Evolutionary conservation across 2,113 vertebrate genomes (phyloP).

Genomic region (Brachyhypopomus gauderio): DNA sequence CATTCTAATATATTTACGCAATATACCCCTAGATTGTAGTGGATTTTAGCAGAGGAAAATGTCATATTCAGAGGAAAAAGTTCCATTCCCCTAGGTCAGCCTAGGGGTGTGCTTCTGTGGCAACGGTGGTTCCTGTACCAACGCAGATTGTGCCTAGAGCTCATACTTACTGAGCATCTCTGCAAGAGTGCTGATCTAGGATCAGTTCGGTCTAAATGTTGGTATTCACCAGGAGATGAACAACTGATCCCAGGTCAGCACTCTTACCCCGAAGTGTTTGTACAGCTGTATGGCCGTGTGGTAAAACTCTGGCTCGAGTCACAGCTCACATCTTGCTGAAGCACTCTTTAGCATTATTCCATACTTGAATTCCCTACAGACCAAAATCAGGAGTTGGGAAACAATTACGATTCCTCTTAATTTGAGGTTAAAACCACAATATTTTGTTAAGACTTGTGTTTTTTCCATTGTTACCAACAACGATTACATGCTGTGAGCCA

Average conservation of each 20-base stretch:
- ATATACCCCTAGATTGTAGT: background rate
- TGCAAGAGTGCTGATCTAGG: constrained; percentile 36
- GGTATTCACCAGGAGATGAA: constrained; percentile 11
- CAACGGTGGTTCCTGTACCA: constrained; percentile 18
- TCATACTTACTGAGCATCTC: background rate
- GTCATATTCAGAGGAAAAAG: background rate
- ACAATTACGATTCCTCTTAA: background rate
- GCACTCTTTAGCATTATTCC: constrained; percentile 95
- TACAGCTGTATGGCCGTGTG: constrained; percentile 36
- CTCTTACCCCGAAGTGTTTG: constrained; percentile 38
- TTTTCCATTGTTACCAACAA: background rate
- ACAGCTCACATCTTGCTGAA: constrained; percentile 90
- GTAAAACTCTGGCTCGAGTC: constrained; percentile 17
- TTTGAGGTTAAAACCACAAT: constrained; percentile 16
- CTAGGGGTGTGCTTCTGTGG: constrained; percentile 35
- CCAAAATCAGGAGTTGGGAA: constrained; percentile 24
- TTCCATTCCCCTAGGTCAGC: constrained; percentile 10
- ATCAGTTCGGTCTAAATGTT: constrained; percentile 22
- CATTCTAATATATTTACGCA: constrained; percentile 18
- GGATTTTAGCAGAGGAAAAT: constrained; percentile 2
- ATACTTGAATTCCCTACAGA: constrained; percentile 91
- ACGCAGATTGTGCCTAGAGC: constrained; percentile 18
- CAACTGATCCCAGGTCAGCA: constrained; percentile 35
- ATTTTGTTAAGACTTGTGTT: background rate
- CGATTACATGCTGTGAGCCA: constrained; percentile 1